Evolutionary conservation across 2,888 invertebrate species (phyloP), one percentile per base, ranked within the genome.

Genomic region (Graphium colonna): DNA sequence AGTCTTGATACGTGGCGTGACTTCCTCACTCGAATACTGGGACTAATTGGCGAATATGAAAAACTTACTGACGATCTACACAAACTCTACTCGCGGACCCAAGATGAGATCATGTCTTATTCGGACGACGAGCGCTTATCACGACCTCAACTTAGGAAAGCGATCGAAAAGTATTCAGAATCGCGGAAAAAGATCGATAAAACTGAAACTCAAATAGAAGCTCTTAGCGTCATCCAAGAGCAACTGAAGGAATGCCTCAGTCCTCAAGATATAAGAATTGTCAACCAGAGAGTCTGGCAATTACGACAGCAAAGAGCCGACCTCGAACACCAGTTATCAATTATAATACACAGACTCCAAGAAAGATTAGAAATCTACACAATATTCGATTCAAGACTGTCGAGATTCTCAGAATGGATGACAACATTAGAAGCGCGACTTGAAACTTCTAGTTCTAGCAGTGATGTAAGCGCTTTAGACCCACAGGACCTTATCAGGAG

Each of bases 181-280:
- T 82, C 93, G 45, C 91, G 93, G 64, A 86, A 90, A 3, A 91
- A 91, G 56, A 83, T 94, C 49, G 82, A 86, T 5, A 90, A 89
- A 55, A 84, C 92, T 44, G 91, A 91, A 40, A 89, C 88, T 26
- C 93, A 94, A 51, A 83, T 96, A 17, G 95, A 96, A 73, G 89
- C 92, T 28, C 83, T 96, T 0, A 93, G 93, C 40, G 92, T 94
- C 0, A 92, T 93, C 26, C 94, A 95, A 64, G 96, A 96, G 74
- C 94, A 96, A 76, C 84, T 97, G 1, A 95, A 96, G 67, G 96
- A 96, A 72, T 95, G 95, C 65, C 90, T 97, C 3, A 95, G 95
- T 74, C 95, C 96, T 0, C 92, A 93, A 43, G 97, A 97, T 69
- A 94, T 96, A 79, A 95, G 96, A 73, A 89, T 93, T 10, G 92